phyloP scores from a whole-genome alignment of 2,797 vertebrate genomes.

The Novumbra hubbsi region DNA sequence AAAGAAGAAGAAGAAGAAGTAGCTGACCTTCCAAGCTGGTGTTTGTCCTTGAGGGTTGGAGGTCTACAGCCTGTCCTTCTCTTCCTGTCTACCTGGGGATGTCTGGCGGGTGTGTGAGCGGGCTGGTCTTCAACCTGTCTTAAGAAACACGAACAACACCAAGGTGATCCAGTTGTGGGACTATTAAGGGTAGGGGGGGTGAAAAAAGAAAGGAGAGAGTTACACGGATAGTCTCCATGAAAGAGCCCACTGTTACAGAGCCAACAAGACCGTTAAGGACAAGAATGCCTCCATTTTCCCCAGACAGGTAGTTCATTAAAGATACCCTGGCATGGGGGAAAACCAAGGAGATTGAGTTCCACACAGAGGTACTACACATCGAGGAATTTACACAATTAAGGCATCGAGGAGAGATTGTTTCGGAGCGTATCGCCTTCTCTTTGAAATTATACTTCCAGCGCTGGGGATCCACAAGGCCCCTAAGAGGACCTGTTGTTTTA shows the following conservation, averaged over 20 bases:
- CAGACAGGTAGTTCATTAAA: constrained; percentile 67
- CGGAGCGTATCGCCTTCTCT: constrained; percentile 41
- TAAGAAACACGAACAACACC: constrained; percentile 35
- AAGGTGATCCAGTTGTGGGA: constrained; percentile 53
- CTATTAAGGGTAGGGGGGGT: constrained; percentile 34
- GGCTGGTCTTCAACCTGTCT: constrained; percentile 25
- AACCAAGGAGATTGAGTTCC: constrained; percentile 69
- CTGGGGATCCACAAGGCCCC: constrained; percentile 9
- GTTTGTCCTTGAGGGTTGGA: constrained; percentile 38
- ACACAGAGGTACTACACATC: constrained; percentile 54
- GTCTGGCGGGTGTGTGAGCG: constrained; percentile 24
- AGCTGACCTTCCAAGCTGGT: constrained; percentile 62
- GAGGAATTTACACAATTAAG: constrained; percentile 76
- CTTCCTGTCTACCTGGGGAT: constrained; percentile 4
- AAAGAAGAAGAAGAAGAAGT: constrained; percentile 7
- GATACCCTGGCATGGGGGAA: constrained; percentile 45
- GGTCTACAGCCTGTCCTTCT: constrained; percentile 1
- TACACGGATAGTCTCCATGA: constrained; percentile 74
- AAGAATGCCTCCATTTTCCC: constrained; percentile 76
- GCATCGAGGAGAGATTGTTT: constrained; percentile 70
- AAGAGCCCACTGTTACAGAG: constrained; percentile 73
- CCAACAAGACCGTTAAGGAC: constrained; percentile 65
- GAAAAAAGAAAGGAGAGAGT: constrained; percentile 47
- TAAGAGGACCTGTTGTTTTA: constrained; percentile 8
- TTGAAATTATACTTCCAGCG: constrained; percentile 24